These are phyloP conservation scores for Leiothrix lutea DNA, from an alignment of 2,113 vertebrate genomes.

Conservation along the genomic window DNA sequence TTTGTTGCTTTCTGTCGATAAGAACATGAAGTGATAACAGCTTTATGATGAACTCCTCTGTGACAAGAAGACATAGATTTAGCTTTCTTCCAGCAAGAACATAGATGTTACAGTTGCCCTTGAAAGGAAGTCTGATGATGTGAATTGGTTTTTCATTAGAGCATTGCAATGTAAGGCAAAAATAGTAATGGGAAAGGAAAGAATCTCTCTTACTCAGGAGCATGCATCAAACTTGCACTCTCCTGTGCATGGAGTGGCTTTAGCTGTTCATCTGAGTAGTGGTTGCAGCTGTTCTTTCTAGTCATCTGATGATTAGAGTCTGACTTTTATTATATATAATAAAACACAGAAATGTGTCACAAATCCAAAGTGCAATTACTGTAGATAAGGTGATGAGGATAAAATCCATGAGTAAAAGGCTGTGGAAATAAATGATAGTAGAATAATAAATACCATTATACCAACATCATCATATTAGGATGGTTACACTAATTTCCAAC, in stretches of 20 bases:
- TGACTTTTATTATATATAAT: background rate
- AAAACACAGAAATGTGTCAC: constrained; percentile 5
- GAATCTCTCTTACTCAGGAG: background rate
- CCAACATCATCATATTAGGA: background rate
- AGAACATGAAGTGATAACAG: background rate
- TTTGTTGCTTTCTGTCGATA: background rate
- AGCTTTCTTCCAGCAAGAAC: background rate
- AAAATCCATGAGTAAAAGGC: background rate
- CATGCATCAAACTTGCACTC: background rate
- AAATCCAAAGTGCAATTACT: background rate
- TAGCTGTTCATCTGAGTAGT: background rate
- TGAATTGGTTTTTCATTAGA: background rate
- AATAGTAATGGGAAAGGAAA: background rate
- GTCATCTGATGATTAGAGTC: background rate
- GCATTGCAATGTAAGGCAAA: background rate
- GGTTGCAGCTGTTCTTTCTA: background rate
- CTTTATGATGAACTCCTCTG: background rate
- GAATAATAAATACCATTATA: background rate
- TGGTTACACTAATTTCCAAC: background rate
- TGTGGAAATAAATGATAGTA: background rate
- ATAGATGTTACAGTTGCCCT: background rate
- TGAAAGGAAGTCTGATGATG: background rate
- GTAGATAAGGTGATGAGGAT: background rate
- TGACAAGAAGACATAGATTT: background rate
- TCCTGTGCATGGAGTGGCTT: background rate